Base-by-base conservation (phyloP, 1,140 invertebrate species). In the Dreissena polymorpha region DNA sequence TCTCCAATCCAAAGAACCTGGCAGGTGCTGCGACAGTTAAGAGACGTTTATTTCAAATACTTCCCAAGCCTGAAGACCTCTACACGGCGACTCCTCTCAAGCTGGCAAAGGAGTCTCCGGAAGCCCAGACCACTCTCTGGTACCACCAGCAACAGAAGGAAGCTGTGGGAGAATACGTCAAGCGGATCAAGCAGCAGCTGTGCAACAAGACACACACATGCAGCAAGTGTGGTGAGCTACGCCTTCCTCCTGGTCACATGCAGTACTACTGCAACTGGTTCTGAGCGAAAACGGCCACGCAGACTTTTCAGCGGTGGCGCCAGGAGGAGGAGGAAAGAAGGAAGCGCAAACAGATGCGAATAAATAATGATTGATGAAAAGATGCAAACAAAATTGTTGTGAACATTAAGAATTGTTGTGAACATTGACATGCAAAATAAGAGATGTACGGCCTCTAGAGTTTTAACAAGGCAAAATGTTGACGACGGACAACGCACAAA, bases 181-280 rank as follows among this genome's bases (percentile, higher is more conserved):
- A 16, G 25, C 12, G 23, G 25, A 13, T 10, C 64, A 67, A 10
- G 12, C 10, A 23, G 16, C 64, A n/a, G 64, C 10, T 10, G 25
- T 10, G 12, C 16, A 12, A 67, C 10, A 10, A 23, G 53, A 55
- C 64, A 23, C 23, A 67, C 64, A 67, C 16, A 12, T 67, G 64
- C 64, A 12, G 64, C 64, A 67, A 67, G 64, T 67, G 25, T 23
- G 64, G 64, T 23, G 64, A 67, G n/a, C n/a, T n/a, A n/a, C n/a
- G n/a, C n/a, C n/a, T n/a, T n/a, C n/a, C n/a, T n/a, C n/a, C n/a
- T n/a, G n/a, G n/a, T n/a, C n/a, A n/a, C n/a, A n/a, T n/a, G n/a
- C n/a, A n/a, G n/a, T n/a, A n/a, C n/a, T n/a, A n/a, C n/a, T n/a
- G n/a, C n/a, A n/a, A n/a, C n/a, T n/a, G n/a, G n/a, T n/a, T n/a